Evolutionary conservation across 2,113 vertebrate genomes (phyloP), one percentile per base, ranked within the genome.

Genomic region (Caracal caracal): DNA sequence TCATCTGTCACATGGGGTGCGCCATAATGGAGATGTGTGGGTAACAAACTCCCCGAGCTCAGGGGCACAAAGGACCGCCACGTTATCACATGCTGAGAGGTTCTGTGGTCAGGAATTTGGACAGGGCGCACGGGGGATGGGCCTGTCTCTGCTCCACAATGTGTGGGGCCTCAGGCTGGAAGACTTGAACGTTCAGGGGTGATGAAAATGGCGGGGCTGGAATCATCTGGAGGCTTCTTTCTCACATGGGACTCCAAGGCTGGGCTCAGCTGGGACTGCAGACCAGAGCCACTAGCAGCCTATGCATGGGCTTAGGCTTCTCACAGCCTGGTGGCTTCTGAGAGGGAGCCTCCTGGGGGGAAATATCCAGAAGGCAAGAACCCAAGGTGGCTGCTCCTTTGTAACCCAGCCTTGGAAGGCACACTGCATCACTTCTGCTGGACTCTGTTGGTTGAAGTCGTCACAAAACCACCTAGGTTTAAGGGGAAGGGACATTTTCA

Each of bases 61-160:
- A 33, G 61, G 59, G 81, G 35, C 49, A 2, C 82, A 30, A 47
- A 37, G 35, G 16, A 20, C 47, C 3, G 26, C 8, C 6, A 3
- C 3, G n/a, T 51, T 76, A 15, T 30, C 8, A 4, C 3, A n/a
- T 35, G 11, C 30, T 2, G 8, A 22, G 10, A 13, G 70, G 59
- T 28, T 53, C 49, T 22, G 24, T 43, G 84, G 78, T 51, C 33
- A 88, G 88, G 10, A 35, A 80, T 6, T 51, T 24, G 13, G 87
- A 28, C 24, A 19, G 26, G 76, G 59, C 5, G 0, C 43, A 1
- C 1, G 4, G 24, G 19, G 35, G 19, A 3, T 6, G 1, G 26
- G 22, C 15, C 51, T 20, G 11, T n/a, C 2, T 17, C 70, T 56
- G 10, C 51, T 49, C 59, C 35, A 35, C 9, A 0, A 5, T 0